Conservation (phyloP, 2,888 invertebrate genomes). For the Synergus gifuensis region DNA sequence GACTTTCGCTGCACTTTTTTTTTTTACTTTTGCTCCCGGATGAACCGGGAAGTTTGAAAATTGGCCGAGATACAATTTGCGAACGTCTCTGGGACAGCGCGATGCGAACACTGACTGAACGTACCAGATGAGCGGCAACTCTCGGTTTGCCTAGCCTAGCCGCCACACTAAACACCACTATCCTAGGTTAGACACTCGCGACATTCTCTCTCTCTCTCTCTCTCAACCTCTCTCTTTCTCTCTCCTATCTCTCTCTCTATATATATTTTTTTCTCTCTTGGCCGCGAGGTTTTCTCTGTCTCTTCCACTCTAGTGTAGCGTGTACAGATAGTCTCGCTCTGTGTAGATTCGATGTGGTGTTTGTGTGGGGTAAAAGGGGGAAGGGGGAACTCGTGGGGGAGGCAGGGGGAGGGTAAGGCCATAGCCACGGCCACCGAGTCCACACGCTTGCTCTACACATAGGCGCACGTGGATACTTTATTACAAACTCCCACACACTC, state of each 20-base stretch:
- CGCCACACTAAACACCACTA: conserved; percentile 73
- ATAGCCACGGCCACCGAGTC: conserved; percentile 77
- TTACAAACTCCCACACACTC: conserved; percentile 53
- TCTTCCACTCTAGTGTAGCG: conserved; percentile 48
- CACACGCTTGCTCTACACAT: conserved; percentile 53
- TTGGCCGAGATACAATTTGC: conserved; percentile 26
- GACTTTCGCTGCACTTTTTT: not conserved
- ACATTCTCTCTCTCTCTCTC: conserved; percentile 65
- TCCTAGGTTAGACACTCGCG: conserved; percentile 75
- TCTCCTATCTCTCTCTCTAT: conserved; percentile 43
- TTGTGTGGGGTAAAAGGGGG: conserved; percentile 46
- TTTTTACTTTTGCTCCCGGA: not conserved
- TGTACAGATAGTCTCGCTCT: conserved; percentile 55
- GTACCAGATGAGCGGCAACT: conserved; percentile 68
- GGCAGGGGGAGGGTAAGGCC: conserved; percentile 73
- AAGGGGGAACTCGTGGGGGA: conserved; percentile 42
- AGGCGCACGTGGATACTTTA: conserved; percentile 56
- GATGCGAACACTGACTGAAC: conserved; percentile 74
- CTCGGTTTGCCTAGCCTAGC: conserved; percentile 75
- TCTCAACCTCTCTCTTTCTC: conserved; percentile 43
- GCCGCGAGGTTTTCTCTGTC: conserved; percentile 52
- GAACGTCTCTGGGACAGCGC: conserved; percentile 63
- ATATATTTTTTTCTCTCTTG: conserved; percentile 31
- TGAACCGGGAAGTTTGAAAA: conserved; percentile 4
- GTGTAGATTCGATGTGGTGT: conserved; percentile 61